A percentile compares a stretch with the other conserved stretches of the same genome.
Evolutionary conservation across 2,888 invertebrate species (phyloP).

Genomic region (Philaethria dido): DNA sequence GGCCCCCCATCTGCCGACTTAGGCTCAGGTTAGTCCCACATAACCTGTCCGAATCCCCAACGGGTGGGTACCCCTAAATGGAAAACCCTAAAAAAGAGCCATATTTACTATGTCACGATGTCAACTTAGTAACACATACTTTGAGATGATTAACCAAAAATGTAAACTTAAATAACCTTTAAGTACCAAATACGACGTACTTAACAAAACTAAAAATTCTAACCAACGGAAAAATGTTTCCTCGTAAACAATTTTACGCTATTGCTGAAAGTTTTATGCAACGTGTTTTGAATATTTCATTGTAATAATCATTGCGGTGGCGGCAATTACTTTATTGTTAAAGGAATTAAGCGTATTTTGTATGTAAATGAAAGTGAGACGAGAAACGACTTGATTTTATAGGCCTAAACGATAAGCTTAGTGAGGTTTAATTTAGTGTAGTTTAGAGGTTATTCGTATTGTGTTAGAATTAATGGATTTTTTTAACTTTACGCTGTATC

Average conservation of each 20-base stretch:
- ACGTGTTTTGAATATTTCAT: constrained; percentile 62
- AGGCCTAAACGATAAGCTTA: neutral
- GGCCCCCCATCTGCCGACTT: no score
- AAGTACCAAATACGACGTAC: neutral
- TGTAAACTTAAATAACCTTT: neutral
- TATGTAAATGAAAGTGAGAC: constrained; percentile 36
- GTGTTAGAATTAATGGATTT: no score
- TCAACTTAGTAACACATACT: neutral
- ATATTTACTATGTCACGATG: no score
- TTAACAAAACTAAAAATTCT: constrained; percentile 2
- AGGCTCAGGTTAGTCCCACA: no score
- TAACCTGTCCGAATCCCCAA: no score
- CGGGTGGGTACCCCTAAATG: no score
- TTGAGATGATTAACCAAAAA: neutral
- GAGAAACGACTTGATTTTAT: constrained; percentile 30
- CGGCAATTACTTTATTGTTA: constrained; percentile 47
- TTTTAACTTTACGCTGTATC: no score
- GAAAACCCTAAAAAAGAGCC: no score
- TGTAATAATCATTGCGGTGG: constrained; percentile 50
- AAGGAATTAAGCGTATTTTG: constrained; percentile 45
- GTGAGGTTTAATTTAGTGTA: no score
- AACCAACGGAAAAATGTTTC: constrained; percentile 57
- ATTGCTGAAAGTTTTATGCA: constrained; percentile 58
- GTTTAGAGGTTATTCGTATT: no score
- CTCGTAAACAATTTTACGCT: constrained; percentile 57